Conservation (phyloP, 2,797 vertebrate genomes). For the Sphaeramia orbicularis region DNA sequence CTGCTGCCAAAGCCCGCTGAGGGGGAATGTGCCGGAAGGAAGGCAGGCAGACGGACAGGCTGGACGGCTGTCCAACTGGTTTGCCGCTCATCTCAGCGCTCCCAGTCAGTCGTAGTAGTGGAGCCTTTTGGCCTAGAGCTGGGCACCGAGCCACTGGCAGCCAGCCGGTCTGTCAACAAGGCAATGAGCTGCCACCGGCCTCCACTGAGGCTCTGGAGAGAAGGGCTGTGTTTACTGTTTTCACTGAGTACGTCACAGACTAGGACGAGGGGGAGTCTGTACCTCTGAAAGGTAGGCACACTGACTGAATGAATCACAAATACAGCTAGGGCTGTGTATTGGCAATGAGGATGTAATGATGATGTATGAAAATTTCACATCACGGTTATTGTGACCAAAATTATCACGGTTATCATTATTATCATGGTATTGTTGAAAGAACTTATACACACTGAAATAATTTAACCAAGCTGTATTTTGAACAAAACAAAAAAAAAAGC, state of each 20-base stretch:
- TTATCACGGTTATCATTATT: no score
- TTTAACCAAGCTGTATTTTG: no score
- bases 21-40: slow-evolving; percentile 15
- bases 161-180: slow-evolving; percentile 63
- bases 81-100: slow-evolving; percentile 40
- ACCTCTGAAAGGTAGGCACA: not conserved
- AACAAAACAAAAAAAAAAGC: no score
- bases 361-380: no score
- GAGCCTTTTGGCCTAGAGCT: slow-evolving; percentile 39
- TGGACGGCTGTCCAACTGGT: slow-evolving; percentile 38
- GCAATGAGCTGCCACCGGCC: slow-evolving; percentile 41
- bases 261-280: slow-evolving; percentile 7
- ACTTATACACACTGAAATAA: no score
- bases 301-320: slow-evolving; percentile 8
- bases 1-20: slow-evolving; percentile 31
- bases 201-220: slow-evolving; percentile 38
- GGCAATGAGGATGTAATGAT: no score
- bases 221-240: slow-evolving; percentile 44
- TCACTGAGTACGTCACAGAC: slow-evolving; percentile 28
- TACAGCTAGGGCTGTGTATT: no score
- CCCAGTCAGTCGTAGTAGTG: slow-evolving; percentile 41
- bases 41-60: slow-evolving; percentile 27
- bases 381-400: no score
- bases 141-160: slow-evolving; percentile 60
- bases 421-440: no score